These are phyloP conservation scores for Eristalis pertinax DNA, from an alignment of 2,888 invertebrate genomes.

Conservation along the genomic window DNA sequence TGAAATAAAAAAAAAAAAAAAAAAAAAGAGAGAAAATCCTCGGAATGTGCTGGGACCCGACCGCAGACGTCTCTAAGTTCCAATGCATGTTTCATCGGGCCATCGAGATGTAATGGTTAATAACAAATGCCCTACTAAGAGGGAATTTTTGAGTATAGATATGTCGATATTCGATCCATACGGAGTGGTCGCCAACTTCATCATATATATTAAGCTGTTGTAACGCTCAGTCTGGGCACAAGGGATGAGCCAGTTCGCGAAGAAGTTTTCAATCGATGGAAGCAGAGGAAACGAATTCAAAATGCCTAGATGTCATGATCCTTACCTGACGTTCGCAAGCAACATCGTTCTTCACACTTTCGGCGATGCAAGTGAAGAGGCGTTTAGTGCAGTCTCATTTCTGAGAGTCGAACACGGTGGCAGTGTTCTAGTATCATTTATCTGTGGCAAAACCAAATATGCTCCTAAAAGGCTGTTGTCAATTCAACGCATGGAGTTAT, in stretches of 20 bases:
- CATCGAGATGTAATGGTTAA: neutral
- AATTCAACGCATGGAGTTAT: slow-evolving; percentile 5
- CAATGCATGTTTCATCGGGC: neutral
- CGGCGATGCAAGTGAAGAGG: slow-evolving; percentile 24
- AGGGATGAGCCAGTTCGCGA: slow-evolving; percentile 24
- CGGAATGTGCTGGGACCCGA: neutral
- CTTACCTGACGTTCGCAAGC: slow-evolving; percentile 27
- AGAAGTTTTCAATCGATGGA: slow-evolving; percentile 10
- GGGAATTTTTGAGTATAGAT: slow-evolving; percentile 7
- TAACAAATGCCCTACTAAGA: neutral
- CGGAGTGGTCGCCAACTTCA: slow-evolving; percentile 27
- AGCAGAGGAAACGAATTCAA: slow-evolving; percentile 18
- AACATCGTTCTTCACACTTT: slow-evolving; percentile 60
- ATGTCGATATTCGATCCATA: slow-evolving; percentile 24
- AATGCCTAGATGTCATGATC: slow-evolving; percentile 35
- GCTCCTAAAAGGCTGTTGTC: neutral
- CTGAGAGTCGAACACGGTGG: slow-evolving; percentile 8
- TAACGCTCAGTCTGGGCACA: neutral
- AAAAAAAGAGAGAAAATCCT: no score
- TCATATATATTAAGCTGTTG: slow-evolving; percentile 8
- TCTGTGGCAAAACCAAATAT: slow-evolving; percentile 10
- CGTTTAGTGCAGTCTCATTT: slow-evolving; percentile 25
- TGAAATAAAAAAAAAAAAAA: no score
- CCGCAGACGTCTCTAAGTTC: slow-evolving; percentile 1
- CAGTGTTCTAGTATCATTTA: slow-evolving; percentile 16